Evolutionary conservation across 1,140 invertebrate species (phyloP).

Genomic region (Macrobrachium nipponense): DNA sequence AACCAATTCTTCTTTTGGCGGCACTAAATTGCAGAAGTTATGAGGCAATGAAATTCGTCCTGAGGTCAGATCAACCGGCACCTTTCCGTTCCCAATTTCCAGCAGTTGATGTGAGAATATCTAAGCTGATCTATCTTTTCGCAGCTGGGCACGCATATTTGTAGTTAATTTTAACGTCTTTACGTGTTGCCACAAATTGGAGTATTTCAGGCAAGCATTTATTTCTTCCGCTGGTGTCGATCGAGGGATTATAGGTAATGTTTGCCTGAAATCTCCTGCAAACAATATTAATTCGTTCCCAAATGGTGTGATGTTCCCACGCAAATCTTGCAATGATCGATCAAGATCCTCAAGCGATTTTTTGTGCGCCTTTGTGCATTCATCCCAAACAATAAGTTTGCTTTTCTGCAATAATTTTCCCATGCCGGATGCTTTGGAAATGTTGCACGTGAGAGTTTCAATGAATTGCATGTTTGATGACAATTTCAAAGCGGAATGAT

Average conservation of each 20-base stretch:
- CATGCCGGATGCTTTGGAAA: conserved; percentile 4
- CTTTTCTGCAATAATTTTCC: conserved; percentile 64
- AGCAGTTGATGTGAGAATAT: conserved; percentile 18
- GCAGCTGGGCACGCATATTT: conserved; percentile 18
- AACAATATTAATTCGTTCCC: neutral
- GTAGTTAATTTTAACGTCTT: conserved; percentile 22
- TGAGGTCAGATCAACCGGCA: neutral
- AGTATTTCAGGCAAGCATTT: neutral
- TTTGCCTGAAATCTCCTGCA: too few relatives aligned
- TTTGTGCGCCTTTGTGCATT: conserved; percentile 67
- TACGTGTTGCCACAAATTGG: neutral
- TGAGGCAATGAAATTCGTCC: neutral
- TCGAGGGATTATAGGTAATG: neutral
- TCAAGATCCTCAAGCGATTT: conserved; percentile 47
- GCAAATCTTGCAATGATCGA: neutral
- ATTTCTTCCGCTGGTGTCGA: neutral
- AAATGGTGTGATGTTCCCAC: neutral
- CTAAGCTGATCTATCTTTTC: conserved; percentile 1
- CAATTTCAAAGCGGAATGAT: conserved; percentile 8
- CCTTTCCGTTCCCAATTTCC: neutral
- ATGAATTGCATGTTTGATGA: neutral
- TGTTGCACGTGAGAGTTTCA: conserved; percentile 10
- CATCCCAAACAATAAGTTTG: conserved; percentile 68
- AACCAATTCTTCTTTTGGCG: conserved; percentile 1
- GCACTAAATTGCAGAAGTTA: conserved; percentile 5